phyloP scores from a whole-genome alignment of 2,113 vertebrate genomes.

The Perca flavescens region DNA sequence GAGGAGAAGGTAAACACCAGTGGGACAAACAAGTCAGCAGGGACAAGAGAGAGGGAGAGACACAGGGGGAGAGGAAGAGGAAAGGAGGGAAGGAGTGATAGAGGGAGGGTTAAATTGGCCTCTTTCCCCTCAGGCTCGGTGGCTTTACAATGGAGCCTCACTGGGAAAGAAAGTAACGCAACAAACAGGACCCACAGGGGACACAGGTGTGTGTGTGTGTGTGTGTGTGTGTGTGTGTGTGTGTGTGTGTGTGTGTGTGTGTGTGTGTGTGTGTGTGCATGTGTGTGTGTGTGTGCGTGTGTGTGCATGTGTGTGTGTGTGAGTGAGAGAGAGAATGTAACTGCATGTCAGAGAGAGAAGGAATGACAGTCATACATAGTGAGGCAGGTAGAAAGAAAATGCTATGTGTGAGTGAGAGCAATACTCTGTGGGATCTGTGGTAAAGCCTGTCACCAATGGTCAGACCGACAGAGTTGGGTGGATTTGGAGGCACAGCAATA shows the following conservation, averaged over 20 bases:
- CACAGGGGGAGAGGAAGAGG: background rate
- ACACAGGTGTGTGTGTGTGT: slow-evolving; percentile 49
- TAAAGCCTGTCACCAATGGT: slow-evolving; percentile 57
- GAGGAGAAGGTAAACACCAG: slow-evolving; percentile 75
- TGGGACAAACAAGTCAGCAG: slow-evolving; percentile 81
- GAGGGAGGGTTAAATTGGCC: slow-evolving; percentile 77
- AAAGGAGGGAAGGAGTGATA: slow-evolving; percentile 44
- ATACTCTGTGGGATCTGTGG: slow-evolving; percentile 42
- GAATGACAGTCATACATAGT: slow-evolving; percentile 62
- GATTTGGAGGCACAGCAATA: slow-evolving; percentile 21
- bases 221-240: background rate
- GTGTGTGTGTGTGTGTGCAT: slow-evolving; percentile 33
- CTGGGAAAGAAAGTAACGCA: slow-evolving; percentile 70
- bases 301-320: slow-evolving; percentile 9
- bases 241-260: slow-evolving; percentile 7
- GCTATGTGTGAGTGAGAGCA: slow-evolving; percentile 26
- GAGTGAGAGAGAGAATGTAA: slow-evolving; percentile 8
- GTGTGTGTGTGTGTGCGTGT: background rate
- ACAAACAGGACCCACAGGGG: slow-evolving; percentile 71
- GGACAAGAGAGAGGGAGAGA: slow-evolving; percentile 48
- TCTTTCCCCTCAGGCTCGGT: slow-evolving; percentile 69
- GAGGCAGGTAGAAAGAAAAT: slow-evolving; percentile 49
- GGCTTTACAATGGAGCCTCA: slow-evolving; percentile 72
- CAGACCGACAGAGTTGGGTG: slow-evolving; percentile 29
- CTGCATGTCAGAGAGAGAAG: slow-evolving; percentile 46